Conservation (phyloP, 2,888 invertebrate species). For the Pedicia rivosa region DNA sequence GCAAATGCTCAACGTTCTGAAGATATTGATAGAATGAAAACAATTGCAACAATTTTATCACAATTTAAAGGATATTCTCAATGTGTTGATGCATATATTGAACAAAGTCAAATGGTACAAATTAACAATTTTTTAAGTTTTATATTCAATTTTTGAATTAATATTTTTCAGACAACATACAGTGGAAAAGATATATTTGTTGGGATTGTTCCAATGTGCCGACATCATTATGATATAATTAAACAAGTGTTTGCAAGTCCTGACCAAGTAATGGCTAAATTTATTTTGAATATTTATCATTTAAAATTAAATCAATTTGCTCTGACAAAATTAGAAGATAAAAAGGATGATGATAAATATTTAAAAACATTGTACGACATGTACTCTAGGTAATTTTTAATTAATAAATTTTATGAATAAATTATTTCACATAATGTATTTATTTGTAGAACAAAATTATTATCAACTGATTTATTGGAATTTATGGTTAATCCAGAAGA, state of each 20-base stretch:
- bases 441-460: slow-evolving; percentile 59
- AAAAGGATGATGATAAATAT: slow-evolving; percentile 74
- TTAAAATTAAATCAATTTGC: slow-evolving; percentile 77
- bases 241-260: slow-evolving; percentile 88
- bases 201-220: slow-evolving; percentile 78
- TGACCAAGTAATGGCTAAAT: slow-evolving; percentile 95
- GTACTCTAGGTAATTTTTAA: slow-evolving; percentile 58
- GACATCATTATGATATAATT: slow-evolving; percentile 67
- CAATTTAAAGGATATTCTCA: slow-evolving; percentile 95
- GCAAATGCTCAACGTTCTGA: slow-evolving; percentile 72
- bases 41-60: slow-evolving; percentile 77
- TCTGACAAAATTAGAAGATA: slow-evolving; percentile 66
- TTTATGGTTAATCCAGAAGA: slow-evolving; percentile 70
- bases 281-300: slow-evolving; percentile 90
- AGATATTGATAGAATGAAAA: slow-evolving; percentile 80
- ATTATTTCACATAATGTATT: slow-evolving; percentile 25
- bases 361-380: slow-evolving; percentile 75
- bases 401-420: no score
- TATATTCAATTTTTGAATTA: slow-evolving; percentile 8
- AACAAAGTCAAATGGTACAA: slow-evolving; percentile 79
- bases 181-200: slow-evolving; percentile 80
- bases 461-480: slow-evolving; percentile 53
- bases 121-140: background rate
- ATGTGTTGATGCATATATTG: slow-evolving; percentile 93
- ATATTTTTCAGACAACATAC: slow-evolving; percentile 55